Conservation (phyloP, 1,140 invertebrate species). For the Uloborus diversus region DNA sequence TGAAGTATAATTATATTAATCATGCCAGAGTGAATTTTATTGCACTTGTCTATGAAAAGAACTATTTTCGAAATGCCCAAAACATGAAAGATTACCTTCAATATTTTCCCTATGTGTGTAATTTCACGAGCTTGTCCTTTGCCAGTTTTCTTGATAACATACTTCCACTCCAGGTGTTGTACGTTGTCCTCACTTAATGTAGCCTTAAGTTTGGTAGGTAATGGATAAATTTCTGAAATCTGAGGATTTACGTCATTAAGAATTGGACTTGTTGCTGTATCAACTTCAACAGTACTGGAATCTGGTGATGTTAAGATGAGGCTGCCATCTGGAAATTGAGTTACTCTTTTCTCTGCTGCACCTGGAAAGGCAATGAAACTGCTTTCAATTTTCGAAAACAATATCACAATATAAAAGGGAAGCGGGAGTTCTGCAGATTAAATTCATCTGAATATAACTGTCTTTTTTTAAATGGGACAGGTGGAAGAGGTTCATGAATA, state of each 20-base stretch:
- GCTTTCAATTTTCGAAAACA: too few relatives aligned
- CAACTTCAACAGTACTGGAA: conserved; percentile 57
- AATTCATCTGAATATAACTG: too few relatives aligned
- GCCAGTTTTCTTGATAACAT: conserved; percentile 67
- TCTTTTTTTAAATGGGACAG: too few relatives aligned
- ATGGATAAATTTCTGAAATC: conserved; percentile 70
- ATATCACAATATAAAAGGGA: too few relatives aligned
- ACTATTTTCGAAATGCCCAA: too few relatives aligned
- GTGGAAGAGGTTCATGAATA: too few relatives aligned
- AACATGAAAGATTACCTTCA: too few relatives aligned
- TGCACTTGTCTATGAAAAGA: too few relatives aligned
- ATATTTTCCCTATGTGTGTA: conserved; percentile 40
- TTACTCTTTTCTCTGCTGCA: conserved; percentile 45
- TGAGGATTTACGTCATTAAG: conserved; percentile 54
- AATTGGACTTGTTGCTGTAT: conserved; percentile 57
- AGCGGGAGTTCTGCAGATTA: too few relatives aligned
- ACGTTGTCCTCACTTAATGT: conserved; percentile 89
- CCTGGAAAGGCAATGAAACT: conserved; percentile 47
- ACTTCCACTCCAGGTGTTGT: conserved; percentile 95
- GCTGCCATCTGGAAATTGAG: conserved; percentile 52
- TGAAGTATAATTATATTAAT: too few relatives aligned
- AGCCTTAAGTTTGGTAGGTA: conserved; percentile 86
- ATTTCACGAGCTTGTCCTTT: conserved; percentile 52
- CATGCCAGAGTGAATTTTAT: too few relatives aligned
- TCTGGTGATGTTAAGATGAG: conserved; percentile 42